Evolutionary conservation across 2,113 vertebrate species (phyloP).

Genomic region (Petaurus breviceps): DNA sequence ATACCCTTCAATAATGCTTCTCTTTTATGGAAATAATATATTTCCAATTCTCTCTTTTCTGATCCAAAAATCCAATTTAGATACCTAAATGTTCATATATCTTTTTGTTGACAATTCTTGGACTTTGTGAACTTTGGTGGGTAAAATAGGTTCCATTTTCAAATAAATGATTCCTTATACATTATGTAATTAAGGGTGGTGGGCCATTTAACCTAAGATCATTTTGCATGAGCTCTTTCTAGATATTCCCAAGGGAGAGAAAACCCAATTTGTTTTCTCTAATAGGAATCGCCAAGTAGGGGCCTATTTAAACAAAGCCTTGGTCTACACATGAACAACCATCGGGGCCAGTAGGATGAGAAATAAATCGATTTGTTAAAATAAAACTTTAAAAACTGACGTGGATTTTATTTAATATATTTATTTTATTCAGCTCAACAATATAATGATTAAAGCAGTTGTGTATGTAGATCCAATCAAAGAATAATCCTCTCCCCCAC

Average conservation of each 20-base stretch:
- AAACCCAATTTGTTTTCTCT: conserved; percentile 58
- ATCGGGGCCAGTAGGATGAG: background rate
- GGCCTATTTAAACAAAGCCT: conserved; percentile 53
- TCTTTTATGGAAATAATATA: conserved; percentile 51
- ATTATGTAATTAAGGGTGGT: conserved; percentile 47
- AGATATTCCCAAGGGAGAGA: conserved; percentile 31
- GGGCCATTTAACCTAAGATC: background rate
- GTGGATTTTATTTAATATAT: background rate
- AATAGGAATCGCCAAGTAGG: conserved; percentile 50
- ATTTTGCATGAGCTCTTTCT: conserved; percentile 33
- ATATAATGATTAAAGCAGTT: background rate
- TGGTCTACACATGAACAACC: background rate
- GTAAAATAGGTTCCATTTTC: conserved; percentile 50
- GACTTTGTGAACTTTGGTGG: conserved; percentile 47
- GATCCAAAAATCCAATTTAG: conserved; percentile 9
- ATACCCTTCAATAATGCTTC: conserved; percentile 40
- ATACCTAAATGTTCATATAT: conserved; percentile 43
- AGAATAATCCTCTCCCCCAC: background rate
- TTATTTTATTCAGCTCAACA: background rate
- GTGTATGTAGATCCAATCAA: background rate
- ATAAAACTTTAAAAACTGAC: background rate
- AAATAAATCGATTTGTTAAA: background rate
- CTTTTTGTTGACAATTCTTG: conserved; percentile 18
- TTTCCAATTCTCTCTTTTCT: conserved; percentile 38
- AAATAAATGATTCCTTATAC: conserved; percentile 29